These are phyloP conservation scores for Lepidurus couesii DNA, from an alignment of 1,140 invertebrate genomes.

Conservation along the genomic window DNA sequence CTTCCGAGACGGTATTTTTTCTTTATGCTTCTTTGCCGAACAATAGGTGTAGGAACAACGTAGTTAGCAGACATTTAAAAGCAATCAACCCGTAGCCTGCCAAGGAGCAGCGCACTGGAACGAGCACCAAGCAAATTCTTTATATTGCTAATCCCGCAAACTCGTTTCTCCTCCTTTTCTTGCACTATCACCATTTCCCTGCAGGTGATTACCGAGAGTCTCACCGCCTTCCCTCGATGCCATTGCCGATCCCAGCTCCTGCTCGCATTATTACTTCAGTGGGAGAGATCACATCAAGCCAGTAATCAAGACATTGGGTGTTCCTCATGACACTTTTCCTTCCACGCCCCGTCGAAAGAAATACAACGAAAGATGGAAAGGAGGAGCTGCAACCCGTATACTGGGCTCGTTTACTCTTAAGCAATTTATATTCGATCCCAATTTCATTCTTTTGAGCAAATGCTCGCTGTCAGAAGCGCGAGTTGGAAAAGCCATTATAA, in stretches of 20 bases:
- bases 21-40: constrained; percentile 12
- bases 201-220: constrained; percentile 7
- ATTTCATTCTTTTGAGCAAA: neutral
- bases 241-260: neutral
- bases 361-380: neutral
- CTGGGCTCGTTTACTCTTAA: neutral
- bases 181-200: neutral
- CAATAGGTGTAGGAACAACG: constrained; percentile 8
- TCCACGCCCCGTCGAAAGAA: neutral
- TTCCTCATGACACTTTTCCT: constrained; percentile 12
- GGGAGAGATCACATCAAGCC: neutral
- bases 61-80: constrained; percentile 20
- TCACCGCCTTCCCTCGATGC: neutral
- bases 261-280: constrained; percentile 2
- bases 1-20: constrained; percentile 15
- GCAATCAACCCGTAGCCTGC: constrained; percentile 1
- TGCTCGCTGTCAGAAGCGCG: neutral
- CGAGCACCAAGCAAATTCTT: constrained; percentile 2
- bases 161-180: constrained; percentile 10
- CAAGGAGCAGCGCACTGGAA: neutral
- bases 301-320: neutral
- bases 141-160: constrained; percentile 15
- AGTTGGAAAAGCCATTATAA: constrained; percentile 11
- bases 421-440: constrained; percentile 10
- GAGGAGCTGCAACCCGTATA: neutral